Percentiles rank a stretch among this genome's conserved stretches.
phyloP scores from a whole-genome alignment of 2,113 vertebrate species.

The Prunella fulvescens region DNA sequence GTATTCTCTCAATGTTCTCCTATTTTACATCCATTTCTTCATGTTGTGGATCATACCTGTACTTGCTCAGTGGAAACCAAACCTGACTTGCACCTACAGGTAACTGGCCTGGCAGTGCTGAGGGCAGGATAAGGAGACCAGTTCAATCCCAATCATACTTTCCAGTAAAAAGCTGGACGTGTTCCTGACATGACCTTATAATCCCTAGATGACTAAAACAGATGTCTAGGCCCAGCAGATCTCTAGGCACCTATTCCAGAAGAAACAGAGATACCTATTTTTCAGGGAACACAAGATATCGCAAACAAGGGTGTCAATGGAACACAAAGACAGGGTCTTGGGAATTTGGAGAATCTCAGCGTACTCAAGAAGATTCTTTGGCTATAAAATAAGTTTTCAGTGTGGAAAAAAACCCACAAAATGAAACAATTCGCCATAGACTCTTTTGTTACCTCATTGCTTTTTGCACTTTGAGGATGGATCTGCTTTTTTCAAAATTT shows the following conservation, averaged over 20 bases:
- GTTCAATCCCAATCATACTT: constrained; percentile 1
- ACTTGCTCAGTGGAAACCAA: not conserved
- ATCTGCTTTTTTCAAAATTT: not conserved
- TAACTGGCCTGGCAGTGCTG: not conserved
- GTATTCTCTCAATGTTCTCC: not conserved
- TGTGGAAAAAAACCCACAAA: not conserved
- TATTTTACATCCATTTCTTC: not conserved
- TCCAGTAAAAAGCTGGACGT: constrained; percentile 15
- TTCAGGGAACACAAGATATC: not conserved
- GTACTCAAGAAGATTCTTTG: not conserved
- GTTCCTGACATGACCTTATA: constrained; percentile 46
- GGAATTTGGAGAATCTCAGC: not conserved
- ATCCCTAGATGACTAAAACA: constrained; percentile 32
- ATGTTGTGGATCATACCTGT: not conserved
- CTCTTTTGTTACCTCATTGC: not conserved
- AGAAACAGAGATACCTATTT: not conserved
- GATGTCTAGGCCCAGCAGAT: constrained; percentile 31
- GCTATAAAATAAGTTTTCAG: not conserved
- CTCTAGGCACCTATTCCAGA: not conserved
- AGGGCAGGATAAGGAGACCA: not conserved
- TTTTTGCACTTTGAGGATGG: not conserved
- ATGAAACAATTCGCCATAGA: not conserved
- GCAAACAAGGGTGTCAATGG: not conserved
- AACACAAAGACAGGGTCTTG: not conserved
- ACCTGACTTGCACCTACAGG: not conserved